Conservation (phyloP, 2,113 vertebrate genomes). For the Callithrix jacchus region DNA sequence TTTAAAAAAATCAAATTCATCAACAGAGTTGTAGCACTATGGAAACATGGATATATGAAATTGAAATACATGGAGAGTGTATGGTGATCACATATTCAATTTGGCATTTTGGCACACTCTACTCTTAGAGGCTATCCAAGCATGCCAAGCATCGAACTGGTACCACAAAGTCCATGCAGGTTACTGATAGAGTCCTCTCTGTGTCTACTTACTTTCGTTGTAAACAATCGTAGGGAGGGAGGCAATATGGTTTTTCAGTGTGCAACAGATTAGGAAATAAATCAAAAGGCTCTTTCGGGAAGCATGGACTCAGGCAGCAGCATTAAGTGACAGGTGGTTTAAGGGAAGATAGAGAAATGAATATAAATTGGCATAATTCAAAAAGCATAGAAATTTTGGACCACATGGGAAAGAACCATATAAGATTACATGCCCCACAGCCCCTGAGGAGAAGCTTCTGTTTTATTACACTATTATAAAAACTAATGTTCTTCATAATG, state of each 20-base stretch:
- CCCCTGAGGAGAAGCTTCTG: not conserved
- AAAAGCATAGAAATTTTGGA: not conserved
- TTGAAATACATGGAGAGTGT: not conserved
- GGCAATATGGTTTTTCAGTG: not conserved
- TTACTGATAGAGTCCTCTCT: not conserved
- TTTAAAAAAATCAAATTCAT: not conserved
- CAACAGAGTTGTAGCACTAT: not conserved
- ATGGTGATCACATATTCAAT: not conserved
- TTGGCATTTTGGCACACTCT: not conserved
- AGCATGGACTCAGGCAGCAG: not conserved
- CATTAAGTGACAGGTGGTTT: not conserved
- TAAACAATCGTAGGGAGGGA: not conserved
- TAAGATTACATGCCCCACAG: not conserved
- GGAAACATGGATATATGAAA: not conserved
- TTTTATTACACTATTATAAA: not conserved
- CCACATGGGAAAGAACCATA: not conserved
- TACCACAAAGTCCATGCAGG: not conserved
- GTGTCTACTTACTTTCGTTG: not conserved
- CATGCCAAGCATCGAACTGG: no score
- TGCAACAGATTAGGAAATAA: not conserved
- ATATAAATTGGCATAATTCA: not conserved
- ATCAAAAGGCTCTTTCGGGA: not conserved
- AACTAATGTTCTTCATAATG: not conserved
- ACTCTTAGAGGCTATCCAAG: not conserved
- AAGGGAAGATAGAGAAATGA: not conserved